Evolutionary conservation across 2,888 invertebrate species (phyloP).

Genomic region (Stomorhina lunata): DNA sequence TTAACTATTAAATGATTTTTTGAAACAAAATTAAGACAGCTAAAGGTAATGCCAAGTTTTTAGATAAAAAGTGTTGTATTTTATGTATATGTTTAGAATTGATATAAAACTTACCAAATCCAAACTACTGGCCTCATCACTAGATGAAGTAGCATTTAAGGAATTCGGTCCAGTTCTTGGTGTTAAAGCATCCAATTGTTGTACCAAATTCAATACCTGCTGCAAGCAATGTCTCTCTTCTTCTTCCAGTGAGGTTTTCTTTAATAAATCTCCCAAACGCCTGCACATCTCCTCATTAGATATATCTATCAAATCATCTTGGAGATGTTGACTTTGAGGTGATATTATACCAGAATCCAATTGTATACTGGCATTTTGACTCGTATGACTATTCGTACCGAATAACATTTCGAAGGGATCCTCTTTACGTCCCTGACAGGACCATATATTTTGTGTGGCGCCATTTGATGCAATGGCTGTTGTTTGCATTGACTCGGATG

Average conservation of each 20-base stretch:
- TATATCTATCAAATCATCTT: conserved; percentile 69
- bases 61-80: no score
- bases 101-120: conserved; percentile 73
- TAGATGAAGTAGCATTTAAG: conserved; percentile 74
- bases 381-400: conserved; percentile 59
- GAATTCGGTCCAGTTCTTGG: conserved; percentile 71
- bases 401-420: conserved; percentile 69
- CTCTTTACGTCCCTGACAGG: conserved; percentile 65
- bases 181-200: conserved; percentile 82
- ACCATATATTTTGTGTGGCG: conserved; percentile 73
- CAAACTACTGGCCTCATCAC: conserved; percentile 82
- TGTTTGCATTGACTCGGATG: conserved; percentile 56
- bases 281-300: conserved; percentile 74
- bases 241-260: conserved; percentile 76
- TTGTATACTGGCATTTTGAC: conserved; percentile 38
- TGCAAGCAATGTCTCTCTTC: conserved; percentile 84
- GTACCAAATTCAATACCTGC: conserved; percentile 83
- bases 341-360: conserved; percentile 74
- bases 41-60: conserved; percentile 26
- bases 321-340: conserved; percentile 72
- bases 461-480: conserved; percentile 29
- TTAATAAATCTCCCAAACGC: conserved; percentile 72
- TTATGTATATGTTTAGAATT: no score
- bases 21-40: conserved; percentile 13
- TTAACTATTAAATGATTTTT: conserved; percentile 33